Percentiles rank a stretch among this genome's conserved stretches.
Evolutionary conservation across 2,113 vertebrate species (phyloP).

Genomic region (Calyptommatus sinebrachiatus): DNA sequence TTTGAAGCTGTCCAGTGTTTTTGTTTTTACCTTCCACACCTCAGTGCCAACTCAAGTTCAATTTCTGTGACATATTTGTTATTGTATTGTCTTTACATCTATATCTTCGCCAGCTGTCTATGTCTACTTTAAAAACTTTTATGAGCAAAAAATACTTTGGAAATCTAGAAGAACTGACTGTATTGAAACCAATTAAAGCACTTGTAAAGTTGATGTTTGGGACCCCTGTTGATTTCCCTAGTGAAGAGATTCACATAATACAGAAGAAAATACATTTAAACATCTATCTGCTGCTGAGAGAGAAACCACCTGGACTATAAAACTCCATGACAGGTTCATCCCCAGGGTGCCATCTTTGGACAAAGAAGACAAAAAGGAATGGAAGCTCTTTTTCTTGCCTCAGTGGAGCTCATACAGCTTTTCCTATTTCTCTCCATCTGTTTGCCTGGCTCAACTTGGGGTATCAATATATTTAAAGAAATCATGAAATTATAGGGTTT

Average conservation of each 20-base stretch:
- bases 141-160: not conserved
- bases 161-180: slow-evolving; percentile 19
- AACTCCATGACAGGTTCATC: slow-evolving; percentile 55
- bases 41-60: no score
- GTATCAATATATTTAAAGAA: slow-evolving; percentile 53
- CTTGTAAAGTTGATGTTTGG: slow-evolving; percentile 37
- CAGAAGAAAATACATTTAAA: slow-evolving; percentile 2
- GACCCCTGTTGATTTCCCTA: slow-evolving; percentile 42
- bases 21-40: no score
- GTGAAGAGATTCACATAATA: slow-evolving; percentile 36
- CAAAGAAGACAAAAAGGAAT: slow-evolving; percentile 50
- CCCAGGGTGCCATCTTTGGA: slow-evolving; percentile 51
- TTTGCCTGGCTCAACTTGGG: slow-evolving; percentile 53
- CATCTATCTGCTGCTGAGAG: slow-evolving; percentile 28
- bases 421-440: slow-evolving; percentile 66
- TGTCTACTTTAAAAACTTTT: no score
- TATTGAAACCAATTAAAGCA: slow-evolving; percentile 30
- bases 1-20: no score
- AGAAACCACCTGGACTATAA: slow-evolving; percentile 59
- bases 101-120: no score
- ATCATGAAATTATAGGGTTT: slow-evolving; percentile 46
- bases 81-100: no score
- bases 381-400: slow-evolving; percentile 39
- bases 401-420: slow-evolving; percentile 58
- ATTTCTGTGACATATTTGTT: no score